Evolutionary conservation across 2,888 invertebrate genomes (phyloP).

Genomic region (Meghimatium bilineatum): DNA sequence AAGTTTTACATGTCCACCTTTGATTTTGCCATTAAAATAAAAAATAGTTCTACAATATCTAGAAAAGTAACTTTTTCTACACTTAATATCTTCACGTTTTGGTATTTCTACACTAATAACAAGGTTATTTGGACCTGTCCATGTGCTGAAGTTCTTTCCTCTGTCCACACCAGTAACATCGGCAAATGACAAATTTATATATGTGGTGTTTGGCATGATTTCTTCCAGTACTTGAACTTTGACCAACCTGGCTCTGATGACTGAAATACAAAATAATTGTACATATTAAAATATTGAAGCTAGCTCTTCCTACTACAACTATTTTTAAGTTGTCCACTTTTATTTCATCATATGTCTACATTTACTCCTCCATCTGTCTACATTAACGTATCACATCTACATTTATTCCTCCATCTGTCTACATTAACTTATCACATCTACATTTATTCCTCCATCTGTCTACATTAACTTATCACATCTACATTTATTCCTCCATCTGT

Average conservation of each 20-base stretch:
- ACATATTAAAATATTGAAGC: too few species aligned
- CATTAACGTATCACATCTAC: too few species aligned
- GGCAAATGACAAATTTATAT: neutral
- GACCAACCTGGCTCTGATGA: neutral
- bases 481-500: too few species aligned
- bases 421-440: too few species aligned
- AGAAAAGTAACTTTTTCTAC: slow-evolving; percentile 7
- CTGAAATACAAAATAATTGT: too few species aligned
- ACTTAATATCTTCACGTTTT: neutral
- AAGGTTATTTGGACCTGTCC: neutral
- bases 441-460: too few species aligned
- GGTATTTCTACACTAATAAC: neutral
- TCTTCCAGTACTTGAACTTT: neutral
- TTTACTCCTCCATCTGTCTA: too few species aligned
- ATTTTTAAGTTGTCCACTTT: too few species aligned
- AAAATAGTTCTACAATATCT: slow-evolving; percentile 9
- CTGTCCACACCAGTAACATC: slow-evolving; percentile 6
- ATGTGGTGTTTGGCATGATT: neutral
- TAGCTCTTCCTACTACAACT: too few species aligned
- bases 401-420: too few species aligned
- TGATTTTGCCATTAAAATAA: neutral
- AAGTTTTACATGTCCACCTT: neutral
- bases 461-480: too few species aligned
- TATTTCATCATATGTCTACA: too few species aligned
- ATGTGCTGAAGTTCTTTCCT: neutral